phyloP scores from a whole-genome alignment of 2,113 vertebrate species.

The Myrmecobius fasciatus region DNA sequence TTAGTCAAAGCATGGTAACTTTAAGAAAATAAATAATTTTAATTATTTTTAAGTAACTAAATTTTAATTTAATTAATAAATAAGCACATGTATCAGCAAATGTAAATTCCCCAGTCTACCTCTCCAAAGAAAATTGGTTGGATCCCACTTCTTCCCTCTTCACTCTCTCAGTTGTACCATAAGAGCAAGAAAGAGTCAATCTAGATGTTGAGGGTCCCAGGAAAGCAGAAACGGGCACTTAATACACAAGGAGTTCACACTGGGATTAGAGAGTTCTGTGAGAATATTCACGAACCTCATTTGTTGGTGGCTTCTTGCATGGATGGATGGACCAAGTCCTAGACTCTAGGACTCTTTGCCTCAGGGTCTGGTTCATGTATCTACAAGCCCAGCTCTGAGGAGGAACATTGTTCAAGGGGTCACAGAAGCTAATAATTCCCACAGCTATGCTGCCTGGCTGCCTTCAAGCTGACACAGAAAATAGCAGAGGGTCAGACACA shows the following conservation, averaged over 20 bases:
- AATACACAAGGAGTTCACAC: neutral
- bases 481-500: neutral
- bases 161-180: neutral
- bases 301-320: neutral
- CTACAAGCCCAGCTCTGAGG: neutral
- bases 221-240: neutral
- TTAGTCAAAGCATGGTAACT: neutral
- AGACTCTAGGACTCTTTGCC: neutral
- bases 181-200: neutral
- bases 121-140: neutral
- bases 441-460: neutral
- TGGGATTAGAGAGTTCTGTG: neutral
- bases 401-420: neutral
- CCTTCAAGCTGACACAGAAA: neutral
- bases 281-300: neutral
- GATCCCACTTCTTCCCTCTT: neutral
- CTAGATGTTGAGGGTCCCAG: neutral
- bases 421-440: neutral
- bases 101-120: neutral
- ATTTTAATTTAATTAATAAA: no score
- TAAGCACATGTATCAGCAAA: neutral
- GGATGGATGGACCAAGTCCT: neutral
- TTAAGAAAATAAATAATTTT: no score
- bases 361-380: neutral
- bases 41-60: no score